Evolutionary conservation across 2,113 vertebrate species (phyloP).

Genomic region (Gasterosteus aculeatus): DNA sequence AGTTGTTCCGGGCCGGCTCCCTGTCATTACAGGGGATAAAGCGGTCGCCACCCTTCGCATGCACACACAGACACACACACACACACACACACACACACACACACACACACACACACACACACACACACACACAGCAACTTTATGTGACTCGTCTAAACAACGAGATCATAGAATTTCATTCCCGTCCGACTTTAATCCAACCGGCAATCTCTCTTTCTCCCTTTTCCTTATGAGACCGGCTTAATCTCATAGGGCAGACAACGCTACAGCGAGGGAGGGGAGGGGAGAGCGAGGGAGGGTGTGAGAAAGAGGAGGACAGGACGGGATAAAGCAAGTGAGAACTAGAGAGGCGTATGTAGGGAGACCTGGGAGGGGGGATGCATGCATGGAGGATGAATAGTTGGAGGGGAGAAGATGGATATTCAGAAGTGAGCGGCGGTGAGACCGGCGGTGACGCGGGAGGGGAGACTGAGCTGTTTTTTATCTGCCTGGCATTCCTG

Average conservation of each 20-base stretch:
- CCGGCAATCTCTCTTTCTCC: conserved; percentile 69
- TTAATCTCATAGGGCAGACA: conserved; percentile 70
- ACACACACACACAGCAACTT: conserved; percentile 40
- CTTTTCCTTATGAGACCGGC: conserved; percentile 63
- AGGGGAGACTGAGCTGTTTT: conserved; percentile 18
- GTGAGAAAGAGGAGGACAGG: conserved; percentile 18
- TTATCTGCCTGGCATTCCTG: conserved; percentile 27
- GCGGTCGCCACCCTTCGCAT: conserved; percentile 19
- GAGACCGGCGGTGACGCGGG: conserved; percentile 10
- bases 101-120: conserved; percentile 16
- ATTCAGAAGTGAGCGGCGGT: neutral
- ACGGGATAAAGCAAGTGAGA: neutral
- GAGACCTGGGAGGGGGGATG: conserved; percentile 1
- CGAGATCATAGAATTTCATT: conserved; percentile 79
- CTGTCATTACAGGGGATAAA: conserved; percentile 65
- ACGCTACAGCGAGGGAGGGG: conserved; percentile 35
- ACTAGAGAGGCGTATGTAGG: neutral
- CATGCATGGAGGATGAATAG: conserved; percentile 39
- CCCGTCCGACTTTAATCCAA: conserved; percentile 70
- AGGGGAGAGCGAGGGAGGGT: conserved; percentile 11
- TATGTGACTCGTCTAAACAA: conserved; percentile 66
- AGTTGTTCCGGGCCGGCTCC: conserved; percentile 26
- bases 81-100: conserved; percentile 38
- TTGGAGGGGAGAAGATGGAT: conserved; percentile 16
- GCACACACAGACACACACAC: conserved; percentile 20